Percentiles rank a stretch among this genome's conserved stretches.
Evolutionary conservation across 2,797 vertebrate genomes (phyloP).

Genomic region (Peromyscus attwateri): DNA sequence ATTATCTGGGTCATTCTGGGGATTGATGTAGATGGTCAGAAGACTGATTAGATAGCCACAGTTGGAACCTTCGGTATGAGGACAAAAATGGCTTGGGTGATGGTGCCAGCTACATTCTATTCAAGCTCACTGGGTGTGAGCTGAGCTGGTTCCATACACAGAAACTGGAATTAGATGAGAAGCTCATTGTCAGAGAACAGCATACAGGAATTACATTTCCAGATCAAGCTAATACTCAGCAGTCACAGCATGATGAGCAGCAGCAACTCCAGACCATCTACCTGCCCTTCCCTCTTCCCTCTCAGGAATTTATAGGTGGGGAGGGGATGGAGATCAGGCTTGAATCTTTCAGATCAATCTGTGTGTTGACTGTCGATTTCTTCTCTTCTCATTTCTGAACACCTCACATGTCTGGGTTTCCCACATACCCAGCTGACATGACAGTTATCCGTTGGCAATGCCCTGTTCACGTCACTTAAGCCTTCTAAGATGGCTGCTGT

Average conservation of each 20-base stretch:
- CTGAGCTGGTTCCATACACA: slow-evolving; percentile 4
- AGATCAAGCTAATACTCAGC: background rate
- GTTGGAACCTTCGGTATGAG: slow-evolving; percentile 60
- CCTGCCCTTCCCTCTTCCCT: background rate
- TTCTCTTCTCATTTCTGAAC: background rate
- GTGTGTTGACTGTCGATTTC: background rate
- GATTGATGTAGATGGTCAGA: slow-evolving; percentile 59
- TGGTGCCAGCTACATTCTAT: slow-evolving; percentile 31
- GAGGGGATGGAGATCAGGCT: background rate
- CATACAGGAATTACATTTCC: background rate
- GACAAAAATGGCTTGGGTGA: slow-evolving; percentile 44
- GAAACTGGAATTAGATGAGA: slow-evolving; percentile 22
- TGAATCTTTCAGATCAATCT: background rate
- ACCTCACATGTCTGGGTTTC: background rate
- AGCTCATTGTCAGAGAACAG: slow-evolving; percentile 10
- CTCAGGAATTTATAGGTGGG: fast-evolving
- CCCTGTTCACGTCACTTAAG: background rate
- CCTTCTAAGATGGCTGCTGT: background rate
- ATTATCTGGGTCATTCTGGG: slow-evolving; percentile 70
- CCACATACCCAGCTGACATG: background rate
- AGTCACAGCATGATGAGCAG: background rate
- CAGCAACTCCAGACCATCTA: background rate
- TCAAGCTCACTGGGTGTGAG: slow-evolving; percentile 34
- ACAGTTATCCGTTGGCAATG: background rate
- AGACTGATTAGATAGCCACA: slow-evolving; percentile 70